phyloP scores from a whole-genome alignment of 2,888 invertebrate species.

The Shargacucullia verbasci region DNA sequence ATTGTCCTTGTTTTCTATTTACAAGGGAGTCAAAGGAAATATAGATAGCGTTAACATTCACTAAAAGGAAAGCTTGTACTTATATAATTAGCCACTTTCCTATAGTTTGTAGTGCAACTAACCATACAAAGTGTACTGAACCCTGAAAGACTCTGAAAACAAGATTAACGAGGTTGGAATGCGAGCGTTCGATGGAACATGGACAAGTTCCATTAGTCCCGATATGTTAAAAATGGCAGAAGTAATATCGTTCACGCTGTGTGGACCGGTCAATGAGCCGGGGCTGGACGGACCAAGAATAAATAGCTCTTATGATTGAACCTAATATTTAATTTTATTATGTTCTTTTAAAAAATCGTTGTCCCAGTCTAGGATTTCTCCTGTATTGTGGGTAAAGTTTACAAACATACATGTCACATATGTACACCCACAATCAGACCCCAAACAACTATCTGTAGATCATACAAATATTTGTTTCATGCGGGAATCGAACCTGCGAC shows the following conservation, averaged over 20 bases:
- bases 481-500: too few relatives aligned
- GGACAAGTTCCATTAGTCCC: slow-evolving; percentile 47
- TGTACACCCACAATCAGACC: too few relatives aligned
- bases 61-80: slow-evolving; percentile 10
- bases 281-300: background rate
- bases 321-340: too few relatives aligned
- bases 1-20: too few relatives aligned
- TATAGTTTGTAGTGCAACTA: slow-evolving; percentile 30
- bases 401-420: too few relatives aligned
- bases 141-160: slow-evolving; percentile 49
- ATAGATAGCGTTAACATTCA: slow-evolving; percentile 4
- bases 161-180: slow-evolving; percentile 51
- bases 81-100: slow-evolving; percentile 17
- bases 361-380: too few relatives aligned
- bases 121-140: slow-evolving; percentile 47
- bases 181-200: slow-evolving; percentile 41
- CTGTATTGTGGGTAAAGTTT: too few relatives aligned
- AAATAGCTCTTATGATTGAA: too few relatives aligned
- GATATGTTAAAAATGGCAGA: slow-evolving; percentile 46
- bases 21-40: background rate
- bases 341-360: too few relatives aligned
- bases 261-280: slow-evolving; percentile 38
- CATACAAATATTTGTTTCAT: too few relatives aligned
- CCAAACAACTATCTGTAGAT: too few relatives aligned
- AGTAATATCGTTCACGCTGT: slow-evolving; percentile 14